These are phyloP conservation scores for Creontiades dilutus DNA, from an alignment of 2,888 invertebrate species.

Conservation along the genomic window DNA sequence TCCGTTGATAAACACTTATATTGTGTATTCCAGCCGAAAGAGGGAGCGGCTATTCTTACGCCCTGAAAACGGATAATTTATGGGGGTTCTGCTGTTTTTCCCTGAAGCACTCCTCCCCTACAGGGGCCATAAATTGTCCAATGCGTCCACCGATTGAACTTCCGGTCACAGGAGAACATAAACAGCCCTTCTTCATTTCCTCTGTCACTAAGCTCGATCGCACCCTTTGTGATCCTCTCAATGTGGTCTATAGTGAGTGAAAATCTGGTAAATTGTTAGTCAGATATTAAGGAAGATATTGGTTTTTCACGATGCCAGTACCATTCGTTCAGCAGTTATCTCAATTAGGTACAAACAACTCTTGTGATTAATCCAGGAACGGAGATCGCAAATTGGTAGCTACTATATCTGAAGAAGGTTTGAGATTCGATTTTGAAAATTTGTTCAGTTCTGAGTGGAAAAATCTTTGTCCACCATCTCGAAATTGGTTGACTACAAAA, in stretches of 20 bases:
- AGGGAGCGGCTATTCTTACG: background rate
- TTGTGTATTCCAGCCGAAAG: background rate
- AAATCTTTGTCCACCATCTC: too few species aligned
- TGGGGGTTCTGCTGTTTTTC: conserved; percentile 14
- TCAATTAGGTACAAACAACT: too few species aligned
- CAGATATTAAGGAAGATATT: background rate
- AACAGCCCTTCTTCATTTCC: conserved; percentile 49
- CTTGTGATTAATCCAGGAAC: too few species aligned
- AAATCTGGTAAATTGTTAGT: background rate
- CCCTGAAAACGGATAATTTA: background rate
- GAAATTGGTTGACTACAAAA: too few species aligned
- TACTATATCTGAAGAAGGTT: too few species aligned
- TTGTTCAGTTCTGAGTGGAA: too few species aligned
- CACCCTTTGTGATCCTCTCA: background rate
- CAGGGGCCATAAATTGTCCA: conserved; percentile 34
- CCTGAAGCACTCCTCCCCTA: background rate
- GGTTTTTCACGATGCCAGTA: too few species aligned
- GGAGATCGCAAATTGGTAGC: too few species aligned
- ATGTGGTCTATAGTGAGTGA: background rate
- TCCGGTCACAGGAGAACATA: conserved; percentile 39
- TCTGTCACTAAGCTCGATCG: conserved; percentile 1
- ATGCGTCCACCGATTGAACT: conserved; percentile 38
- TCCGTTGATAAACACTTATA: background rate
- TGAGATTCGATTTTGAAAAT: too few species aligned
- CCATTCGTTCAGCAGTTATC: too few species aligned